Evolutionary conservation across 2,888 invertebrate genomes (phyloP), one percentile per base, ranked within the genome.

Genomic region (Meloe dianella): DNA sequence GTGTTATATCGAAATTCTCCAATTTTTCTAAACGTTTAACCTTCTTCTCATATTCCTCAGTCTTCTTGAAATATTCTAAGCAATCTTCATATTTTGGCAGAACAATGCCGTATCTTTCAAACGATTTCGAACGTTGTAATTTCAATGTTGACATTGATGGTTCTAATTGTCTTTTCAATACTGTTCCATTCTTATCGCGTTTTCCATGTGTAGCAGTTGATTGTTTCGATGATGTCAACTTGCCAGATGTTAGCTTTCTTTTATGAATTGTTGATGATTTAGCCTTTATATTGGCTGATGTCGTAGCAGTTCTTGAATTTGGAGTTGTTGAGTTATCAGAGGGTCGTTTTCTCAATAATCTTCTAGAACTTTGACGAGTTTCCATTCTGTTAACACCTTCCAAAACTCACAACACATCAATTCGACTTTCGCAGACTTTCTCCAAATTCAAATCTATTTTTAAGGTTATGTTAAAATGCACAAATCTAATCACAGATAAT

Each of bases 81-180:
- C 77, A 72, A 66, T 75, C 71, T 27, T 76, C 70, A n/a, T 67
- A 65, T 41, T 75, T 70, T 0, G 78, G 78, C 35, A 76, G 20
- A 7, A 64, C 60, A 20, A 78, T 66, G 22, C 75, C 77, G 70
- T 78, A 77, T 60, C 70, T 75, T 61, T 75, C 70, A 59, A 74
- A 75, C 0, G 72, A 70, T 20, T 70, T 68, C 29, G 22, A 51
- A 51, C 20, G 10, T 20, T 51, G 10, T 51, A 22, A 22, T 20
- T 22, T 8, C 4, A 8, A 2, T 22, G 17, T n/a, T 4, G 17
- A 6, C 17, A 20, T 47, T 2, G 20, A 20, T 47, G 6, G 17
- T 20, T 20, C 2, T 47, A 7, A 20, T 17, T 5, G 9, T 51
- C 8, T 27, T 3, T 27, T 4, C 2, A 4, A 27, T 27, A 3